Base-by-base conservation (phyloP, 2,113 vertebrate genomes). In the Sisor rabdophorus region DNA sequence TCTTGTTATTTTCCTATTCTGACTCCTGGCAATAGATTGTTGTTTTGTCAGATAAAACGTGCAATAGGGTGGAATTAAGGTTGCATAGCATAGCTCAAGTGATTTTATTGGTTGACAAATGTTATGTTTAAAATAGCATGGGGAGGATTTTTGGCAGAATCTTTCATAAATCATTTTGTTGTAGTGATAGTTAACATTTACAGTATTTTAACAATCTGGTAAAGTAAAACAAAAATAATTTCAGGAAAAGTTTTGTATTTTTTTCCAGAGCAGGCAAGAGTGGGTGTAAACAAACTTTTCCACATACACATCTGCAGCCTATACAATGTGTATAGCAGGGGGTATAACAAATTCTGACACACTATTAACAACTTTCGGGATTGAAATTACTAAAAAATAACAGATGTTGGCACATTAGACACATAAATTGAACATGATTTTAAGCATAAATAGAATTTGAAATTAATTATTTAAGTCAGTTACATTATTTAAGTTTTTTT, bases 341-440 rank as follows among this genome's bases (percentile, higher is more conserved):
- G n/a, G n/a, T n/a, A 64, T 40, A 64, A 40, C 17, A 59, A 28
- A 59, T 58, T 58, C 5, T 28, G 26, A 28, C 28, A 40, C 60
- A 36, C 11, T 10, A 63, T 63, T 40, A 63, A 63, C 0, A 28
- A 0, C 11, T 58, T 58, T 58, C 6, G n/a, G 10, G 11, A 20
- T n/a, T 63, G 60, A 19, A 60, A 71, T 64, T 48, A 54, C 19
- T 69, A 61, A 24, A 20, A 54, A 61, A 73, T 73, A 69, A 48
- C 17, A 53, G 47, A 77, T 77, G 60, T 44, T 32, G 61, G 68
- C 58, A 55, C 63, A 55, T 48, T 63, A 24, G 15, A 58, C 26
- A 60, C 26, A 60, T 2, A 2, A 36, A 36, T 36, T 36, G 32
- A 36, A 36, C 32, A 58, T 26, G 56, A 24, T 13, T 6, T 55